Conservation (phyloP, 2,797 vertebrate genomes). For the Bucorvus abyssinicus region DNA sequence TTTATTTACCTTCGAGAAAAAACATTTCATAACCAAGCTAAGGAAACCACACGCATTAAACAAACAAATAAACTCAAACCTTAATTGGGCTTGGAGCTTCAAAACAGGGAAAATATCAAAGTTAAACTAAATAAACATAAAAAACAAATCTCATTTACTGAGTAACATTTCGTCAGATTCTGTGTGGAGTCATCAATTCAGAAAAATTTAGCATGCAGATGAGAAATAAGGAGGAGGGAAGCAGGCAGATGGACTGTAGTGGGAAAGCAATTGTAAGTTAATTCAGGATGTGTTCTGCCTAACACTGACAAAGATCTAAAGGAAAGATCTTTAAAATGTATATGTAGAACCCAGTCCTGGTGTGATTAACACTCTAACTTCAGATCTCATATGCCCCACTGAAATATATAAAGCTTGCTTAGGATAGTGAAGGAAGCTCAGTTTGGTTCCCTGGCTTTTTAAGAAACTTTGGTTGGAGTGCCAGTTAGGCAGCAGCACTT, state of each 20-base stretch:
- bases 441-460: neutral
- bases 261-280: neutral
- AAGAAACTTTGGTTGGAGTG: neutral
- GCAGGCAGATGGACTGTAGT: neutral
- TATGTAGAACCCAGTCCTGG: neutral
- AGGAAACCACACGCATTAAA: neutral
- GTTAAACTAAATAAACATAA: neutral
- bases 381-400: neutral
- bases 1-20: neutral
- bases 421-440: neutral
- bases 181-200: neutral
- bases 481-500: neutral
- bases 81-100: neutral
- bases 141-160: neutral
- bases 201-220: neutral
- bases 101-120: neutral
- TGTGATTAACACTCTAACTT: conserved; percentile 19
- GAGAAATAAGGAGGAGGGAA: neutral
- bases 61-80: neutral
- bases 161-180: neutral
- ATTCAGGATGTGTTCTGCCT: conserved; percentile 7
- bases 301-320: neutral
- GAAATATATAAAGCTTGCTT: neutral
- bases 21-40: neutral
- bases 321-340: neutral